phyloP scores from a whole-genome alignment of 2,888 invertebrate species.

The Lycia hirtaria region DNA sequence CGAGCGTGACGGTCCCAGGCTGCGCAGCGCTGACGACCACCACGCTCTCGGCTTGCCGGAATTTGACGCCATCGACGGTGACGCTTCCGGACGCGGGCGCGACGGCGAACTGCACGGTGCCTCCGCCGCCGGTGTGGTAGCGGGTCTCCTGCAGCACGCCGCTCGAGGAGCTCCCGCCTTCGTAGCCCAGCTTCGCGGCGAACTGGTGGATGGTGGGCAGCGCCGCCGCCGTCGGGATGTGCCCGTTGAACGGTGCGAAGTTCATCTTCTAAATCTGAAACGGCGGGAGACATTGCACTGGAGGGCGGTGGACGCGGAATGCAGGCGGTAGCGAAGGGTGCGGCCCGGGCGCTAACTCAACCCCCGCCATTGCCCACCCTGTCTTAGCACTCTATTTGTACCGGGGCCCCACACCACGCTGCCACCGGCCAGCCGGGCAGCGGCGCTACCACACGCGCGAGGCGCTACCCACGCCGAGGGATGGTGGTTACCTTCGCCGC shows the following conservation, averaged over 20 bases:
- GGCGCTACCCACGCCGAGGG: constrained; percentile 39
- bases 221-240: constrained; percentile 90
- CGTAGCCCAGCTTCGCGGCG: constrained; percentile 89
- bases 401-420: constrained; percentile 80
- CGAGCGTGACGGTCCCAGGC: constrained; percentile 76
- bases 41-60: constrained; percentile 83
- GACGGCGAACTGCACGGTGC: constrained; percentile 71
- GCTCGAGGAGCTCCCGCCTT: constrained; percentile 65
- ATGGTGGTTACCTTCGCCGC: constrained; percentile 66
- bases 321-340: constrained; percentile 67
- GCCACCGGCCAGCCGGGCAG: constrained; percentile 45
- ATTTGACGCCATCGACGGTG: constrained; percentile 85
- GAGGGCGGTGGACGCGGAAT: constrained; percentile 44
- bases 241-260: constrained; percentile 94
- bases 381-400: constrained; percentile 82
- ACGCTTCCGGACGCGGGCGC: constrained; percentile 57
- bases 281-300: constrained; percentile 50
- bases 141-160: constrained; percentile 74
- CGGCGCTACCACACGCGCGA: constrained; percentile 32
- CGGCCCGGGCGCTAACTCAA: constrained; percentile 78
- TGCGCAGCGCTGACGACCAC: constrained; percentile 81
- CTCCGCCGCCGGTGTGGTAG: constrained; percentile 62
- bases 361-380: constrained; percentile 85
- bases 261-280: constrained; percentile 87
- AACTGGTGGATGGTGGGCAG: constrained; percentile 94